phyloP scores from a whole-genome alignment of 2,797 vertebrate species.

The Gallinago nigripennis region DNA sequence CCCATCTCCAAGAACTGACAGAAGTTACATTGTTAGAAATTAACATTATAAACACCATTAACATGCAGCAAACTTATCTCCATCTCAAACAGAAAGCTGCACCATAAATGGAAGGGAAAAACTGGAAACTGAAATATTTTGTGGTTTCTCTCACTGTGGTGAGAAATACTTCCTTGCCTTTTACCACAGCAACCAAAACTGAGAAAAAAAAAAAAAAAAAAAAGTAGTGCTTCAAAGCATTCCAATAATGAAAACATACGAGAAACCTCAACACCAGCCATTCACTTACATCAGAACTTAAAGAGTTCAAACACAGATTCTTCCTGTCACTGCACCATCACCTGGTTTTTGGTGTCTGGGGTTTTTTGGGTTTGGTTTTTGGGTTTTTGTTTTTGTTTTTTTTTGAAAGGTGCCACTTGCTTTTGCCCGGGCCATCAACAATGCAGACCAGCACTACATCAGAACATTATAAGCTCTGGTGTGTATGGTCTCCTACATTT shows the following conservation, averaged over 20 bases:
- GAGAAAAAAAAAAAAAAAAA: not conserved
- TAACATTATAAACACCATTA: not conserved
- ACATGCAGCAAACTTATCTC: not conserved
- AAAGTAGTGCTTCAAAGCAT: not conserved
- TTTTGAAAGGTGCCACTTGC: not conserved
- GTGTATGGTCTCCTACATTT: not conserved
- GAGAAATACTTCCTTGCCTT: slow-evolving; percentile 55
- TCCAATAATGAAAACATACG: not conserved
- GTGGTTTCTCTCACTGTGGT: slow-evolving; percentile 46
- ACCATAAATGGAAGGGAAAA: not conserved
- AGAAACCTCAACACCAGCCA: slow-evolving; percentile 4
- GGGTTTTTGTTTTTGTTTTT: not conserved
- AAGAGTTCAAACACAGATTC: not conserved
- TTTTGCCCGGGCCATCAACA: not conserved
- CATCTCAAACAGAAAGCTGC: not conserved
- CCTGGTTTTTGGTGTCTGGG: not conserved
- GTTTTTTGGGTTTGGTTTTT: not conserved
- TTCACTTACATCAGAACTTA: not conserved
- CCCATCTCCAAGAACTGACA: not conserved
- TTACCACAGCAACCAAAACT: slow-evolving; percentile 40
- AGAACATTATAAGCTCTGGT: not conserved
- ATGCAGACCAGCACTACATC: not conserved
- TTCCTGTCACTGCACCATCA: not conserved
- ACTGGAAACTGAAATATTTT: slow-evolving; percentile 54
- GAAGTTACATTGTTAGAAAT: not conserved